Conservation (phyloP, 2,888 invertebrate species). For the Xestia xanthographa region DNA sequence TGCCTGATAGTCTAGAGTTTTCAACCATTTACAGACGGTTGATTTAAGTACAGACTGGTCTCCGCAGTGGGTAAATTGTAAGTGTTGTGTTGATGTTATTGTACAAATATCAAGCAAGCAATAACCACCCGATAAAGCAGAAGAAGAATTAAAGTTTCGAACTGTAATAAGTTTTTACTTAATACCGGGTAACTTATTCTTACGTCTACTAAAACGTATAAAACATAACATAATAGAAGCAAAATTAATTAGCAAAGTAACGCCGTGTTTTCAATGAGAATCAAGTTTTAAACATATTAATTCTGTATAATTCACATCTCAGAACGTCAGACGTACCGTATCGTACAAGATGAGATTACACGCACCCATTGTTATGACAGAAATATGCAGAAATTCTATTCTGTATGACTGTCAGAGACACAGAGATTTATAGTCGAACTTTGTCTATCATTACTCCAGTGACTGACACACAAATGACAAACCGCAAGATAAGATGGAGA, state of each 20-base stretch:
- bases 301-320: slow-evolving; percentile 55
- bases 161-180: neutral
- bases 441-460: no score
- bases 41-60: no score
- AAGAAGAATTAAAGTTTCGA: neutral
- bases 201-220: neutral
- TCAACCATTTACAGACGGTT: no score
- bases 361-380: slow-evolving; percentile 23
- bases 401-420: neutral
- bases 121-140: no score
- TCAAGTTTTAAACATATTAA: slow-evolving; percentile 62
- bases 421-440: neutral
- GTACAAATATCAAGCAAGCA: no score
- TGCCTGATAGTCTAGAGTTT: no score
- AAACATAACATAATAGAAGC: slow-evolving; percentile 1
- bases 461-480: neutral
- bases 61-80: no score
- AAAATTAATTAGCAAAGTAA: slow-evolving; percentile 45
- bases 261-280: slow-evolving; percentile 38
- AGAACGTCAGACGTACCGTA: slow-evolving; percentile 44
- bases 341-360: slow-evolving; percentile 65
- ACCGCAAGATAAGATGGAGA: neutral
- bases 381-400: slow-evolving; percentile 44
- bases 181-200: neutral
- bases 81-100: no score